phyloP scores from a whole-genome alignment of 2,888 invertebrate species.

The Tillus elongatus region DNA sequence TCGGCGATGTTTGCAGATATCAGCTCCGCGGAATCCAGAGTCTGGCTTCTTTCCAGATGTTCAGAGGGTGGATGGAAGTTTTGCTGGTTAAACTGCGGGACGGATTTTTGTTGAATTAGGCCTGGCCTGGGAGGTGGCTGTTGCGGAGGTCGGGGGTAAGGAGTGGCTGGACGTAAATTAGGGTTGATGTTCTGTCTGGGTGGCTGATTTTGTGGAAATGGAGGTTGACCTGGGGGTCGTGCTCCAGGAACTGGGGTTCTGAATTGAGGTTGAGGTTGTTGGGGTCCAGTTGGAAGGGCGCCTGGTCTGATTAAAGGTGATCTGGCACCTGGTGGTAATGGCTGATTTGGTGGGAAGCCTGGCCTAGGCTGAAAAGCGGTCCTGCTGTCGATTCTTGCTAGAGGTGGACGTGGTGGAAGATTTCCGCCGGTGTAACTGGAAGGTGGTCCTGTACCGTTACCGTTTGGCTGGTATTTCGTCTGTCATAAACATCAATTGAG shows the following conservation, averaged over 20 bases:
- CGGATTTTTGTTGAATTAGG: conserved; percentile 30
- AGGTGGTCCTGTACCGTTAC: conserved; percentile 17
- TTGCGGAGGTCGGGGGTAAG: conserved; percentile 45
- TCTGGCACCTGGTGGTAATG: conserved; percentile 26
- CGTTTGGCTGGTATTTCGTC: conserved; percentile 18
- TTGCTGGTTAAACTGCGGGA: conserved; percentile 23
- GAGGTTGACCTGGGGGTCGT: conserved; percentile 15
- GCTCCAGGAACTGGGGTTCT: conserved; percentile 10
- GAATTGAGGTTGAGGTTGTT: conserved; percentile 18
- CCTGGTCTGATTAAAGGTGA: conserved; percentile 33
- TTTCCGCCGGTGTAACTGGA: conserved; percentile 17
- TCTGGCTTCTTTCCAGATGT: conserved; percentile 28
- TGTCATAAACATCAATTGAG: conserved; percentile 10
- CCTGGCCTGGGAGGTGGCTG: conserved; percentile 27
- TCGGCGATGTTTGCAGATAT: conserved; percentile 36
- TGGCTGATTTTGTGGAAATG: conserved; percentile 10
- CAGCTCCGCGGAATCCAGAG: conserved; percentile 36
- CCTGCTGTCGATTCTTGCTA: conserved; percentile 44
- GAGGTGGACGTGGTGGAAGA: conserved; percentile 31
- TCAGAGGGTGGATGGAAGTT: conserved; percentile 21
- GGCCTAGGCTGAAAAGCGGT: conserved; percentile 32
- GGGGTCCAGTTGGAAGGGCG: conserved; percentile 15
- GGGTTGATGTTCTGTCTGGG: conserved; percentile 25
- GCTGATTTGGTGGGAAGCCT: conserved; percentile 29
- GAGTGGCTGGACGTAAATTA: conserved; percentile 41